Base-by-base conservation (phyloP, 2,888 invertebrate genomes). In the Tipula lateralis region DNA sequence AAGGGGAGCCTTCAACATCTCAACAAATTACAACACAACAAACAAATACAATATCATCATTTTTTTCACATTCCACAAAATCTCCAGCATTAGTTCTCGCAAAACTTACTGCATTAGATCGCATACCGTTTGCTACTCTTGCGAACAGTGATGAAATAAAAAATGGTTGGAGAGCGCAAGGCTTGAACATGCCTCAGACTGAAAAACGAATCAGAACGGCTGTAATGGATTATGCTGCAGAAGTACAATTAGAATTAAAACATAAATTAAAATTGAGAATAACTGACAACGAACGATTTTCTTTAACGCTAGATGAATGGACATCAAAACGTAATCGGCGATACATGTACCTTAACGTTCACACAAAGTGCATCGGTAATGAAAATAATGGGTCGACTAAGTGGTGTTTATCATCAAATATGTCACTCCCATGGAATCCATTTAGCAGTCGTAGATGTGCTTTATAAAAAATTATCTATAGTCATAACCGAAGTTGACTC, bases 341-440 rank as follows among this genome's bases (percentile, higher is more conserved):
- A 19, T 66, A 66, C 9, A 66, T 66, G 66, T 66, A 6, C 16
- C 24, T 66, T 16, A 66, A 66, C 66, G 16, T 66, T 19, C 66
- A 80, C 80, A 29, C 24, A 80, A 80, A 80, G 86, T 29, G 86
- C 84, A 24, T 85, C 81, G 81, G 81, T 86, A 36, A 86, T 86
- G 86, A 83, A 84, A 24, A 86, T 86, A 84, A 84, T 86, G 36
- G 84, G 84, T 29, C 85, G 81, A 4, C 84, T 87, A 9, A 85
- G 86, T 82, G 83, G 83, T 84, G 82, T 85, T 84, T 80, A 66
- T 44, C 84, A 80, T 34, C 86, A 87, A 86, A 83, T 86, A 24
- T 87, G 87, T 84, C 87, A 84, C 36, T 86, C 86, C 16, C 86
- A 86, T 85, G 86, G 86, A 16, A 81, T 85, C 29, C 86, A 86